phyloP scores from a whole-genome alignment of 2,888 invertebrate genomes.

The Rugalucina vietnamica region DNA sequence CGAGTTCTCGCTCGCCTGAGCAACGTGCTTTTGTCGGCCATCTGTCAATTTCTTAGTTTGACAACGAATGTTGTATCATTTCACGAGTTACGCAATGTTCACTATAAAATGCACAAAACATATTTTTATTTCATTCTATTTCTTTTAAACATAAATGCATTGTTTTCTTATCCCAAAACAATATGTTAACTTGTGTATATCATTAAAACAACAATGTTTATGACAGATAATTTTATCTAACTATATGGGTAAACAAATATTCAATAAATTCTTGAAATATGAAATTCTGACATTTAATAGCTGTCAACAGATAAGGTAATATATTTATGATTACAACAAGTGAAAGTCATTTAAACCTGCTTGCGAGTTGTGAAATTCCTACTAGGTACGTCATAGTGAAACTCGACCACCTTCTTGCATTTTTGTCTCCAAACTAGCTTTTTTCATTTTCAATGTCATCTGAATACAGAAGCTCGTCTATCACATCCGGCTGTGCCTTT shows the following conservation, averaged over 20 bases:
- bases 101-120: neutral
- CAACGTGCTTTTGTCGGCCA: no score
- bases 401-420: neutral
- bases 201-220: no score
- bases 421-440: no score
- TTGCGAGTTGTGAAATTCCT: neutral
- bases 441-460: no score
- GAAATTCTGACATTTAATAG: neutral
- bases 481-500: no score
- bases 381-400: neutral
- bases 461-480: neutral
- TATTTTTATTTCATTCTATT: neutral
- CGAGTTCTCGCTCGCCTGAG: no score
- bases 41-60: no score
- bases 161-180: no score
- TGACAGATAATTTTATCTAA: neutral
- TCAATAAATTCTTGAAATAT: neutral
- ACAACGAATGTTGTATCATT: no score
- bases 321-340: neutral
- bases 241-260: neutral
- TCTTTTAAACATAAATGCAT: no score
- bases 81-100: no score
- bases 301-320: neutral
- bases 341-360: neutral
- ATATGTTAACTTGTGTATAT: no score